A percentile compares a stretch with the other conserved stretches of the same genome.
phyloP scores from a whole-genome alignment of 2,888 invertebrate genomes.

The Gastracanthus pulcherrimus region DNA sequence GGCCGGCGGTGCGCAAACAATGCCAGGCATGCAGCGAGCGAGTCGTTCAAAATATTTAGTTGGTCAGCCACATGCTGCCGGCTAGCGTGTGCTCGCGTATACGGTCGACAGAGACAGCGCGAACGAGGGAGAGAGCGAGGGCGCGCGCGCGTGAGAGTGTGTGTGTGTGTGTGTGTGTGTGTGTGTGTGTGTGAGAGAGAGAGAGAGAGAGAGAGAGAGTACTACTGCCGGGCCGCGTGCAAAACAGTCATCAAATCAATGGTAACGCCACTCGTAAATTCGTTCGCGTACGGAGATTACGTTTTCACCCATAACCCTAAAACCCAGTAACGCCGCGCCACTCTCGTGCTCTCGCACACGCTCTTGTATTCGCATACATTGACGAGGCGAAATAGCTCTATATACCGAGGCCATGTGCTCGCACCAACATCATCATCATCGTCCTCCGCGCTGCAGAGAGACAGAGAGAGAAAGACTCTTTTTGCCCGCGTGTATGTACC shows the following conservation, averaged over 20 bases:
- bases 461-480: too few relatives aligned
- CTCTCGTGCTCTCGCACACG: not conserved
- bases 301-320: slow-evolving; percentile 66
- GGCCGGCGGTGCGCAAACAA: slow-evolving; percentile 30
- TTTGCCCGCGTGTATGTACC: not conserved
- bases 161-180: too few relatives aligned
- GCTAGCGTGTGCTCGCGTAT: not conserved
- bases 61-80: slow-evolving; percentile 57
- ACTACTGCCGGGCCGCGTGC: slow-evolving; percentile 49
- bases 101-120: not conserved
- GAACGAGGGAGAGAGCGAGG: not conserved
- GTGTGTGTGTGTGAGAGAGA: too few relatives aligned
- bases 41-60: slow-evolving; percentile 64
- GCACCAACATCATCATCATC: slow-evolving; percentile 38
- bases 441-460: too few relatives aligned
- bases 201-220: slow-evolving; percentile 18
- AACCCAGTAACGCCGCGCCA: slow-evolving; percentile 61
- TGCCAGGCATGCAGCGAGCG: slow-evolving; percentile 57
- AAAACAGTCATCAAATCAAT: slow-evolving; percentile 67
- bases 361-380: too few relatives aligned
- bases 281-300: slow-evolving; percentile 66
- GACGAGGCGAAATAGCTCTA: slow-evolving; percentile 16
- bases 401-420: not conserved
- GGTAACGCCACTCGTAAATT: slow-evolving; percentile 67
- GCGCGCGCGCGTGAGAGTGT: too few relatives aligned